These are phyloP conservation scores for Drosophila eugracilis DNA, from an alignment of 1,140 invertebrate genomes.

Conservation along the genomic window DNA sequence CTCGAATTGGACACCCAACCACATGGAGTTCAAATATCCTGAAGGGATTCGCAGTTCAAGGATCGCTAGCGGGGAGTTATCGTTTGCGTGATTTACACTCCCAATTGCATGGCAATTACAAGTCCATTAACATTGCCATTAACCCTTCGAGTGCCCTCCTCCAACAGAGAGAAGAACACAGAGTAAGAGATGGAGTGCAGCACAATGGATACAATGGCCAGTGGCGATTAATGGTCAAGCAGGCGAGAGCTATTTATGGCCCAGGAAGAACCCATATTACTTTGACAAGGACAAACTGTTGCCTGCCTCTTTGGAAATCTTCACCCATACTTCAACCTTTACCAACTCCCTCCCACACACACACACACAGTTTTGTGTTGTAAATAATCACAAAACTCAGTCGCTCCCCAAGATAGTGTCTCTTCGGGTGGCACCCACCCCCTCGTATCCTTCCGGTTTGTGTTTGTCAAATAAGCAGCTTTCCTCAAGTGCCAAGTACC, in stretches of 20 bases:
- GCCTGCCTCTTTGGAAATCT: conserved; percentile 5
- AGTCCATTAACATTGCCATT: conserved; percentile 79
- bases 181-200: conserved; percentile 10
- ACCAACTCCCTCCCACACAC: not conserved
- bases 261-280: conserved; percentile 48
- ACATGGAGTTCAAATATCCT: conserved; percentile 20
- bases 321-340: not conserved
- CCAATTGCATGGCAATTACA: conserved; percentile 79
- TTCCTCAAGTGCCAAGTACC: conserved; percentile 59
- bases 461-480: conserved; percentile 61
- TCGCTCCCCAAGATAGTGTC: conserved; percentile 31
- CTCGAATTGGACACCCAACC: conserved; percentile 5
- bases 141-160: conserved; percentile 58
- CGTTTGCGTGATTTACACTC: conserved; percentile 68
- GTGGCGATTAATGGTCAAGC: conserved; percentile 46
- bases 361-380: conserved; percentile 22
- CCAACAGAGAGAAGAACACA: not conserved
- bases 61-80: conserved; percentile 37
- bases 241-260: conserved; percentile 46
- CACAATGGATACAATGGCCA: conserved; percentile 32
- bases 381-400: conserved; percentile 64
- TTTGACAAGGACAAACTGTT: conserved; percentile 56
- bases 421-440: not conserved
- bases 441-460: conserved; percentile 44
- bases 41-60: conserved; percentile 20